Evolutionary conservation across 2,888 invertebrate species (phyloP).

Genomic region (Arenicola marina): DNA sequence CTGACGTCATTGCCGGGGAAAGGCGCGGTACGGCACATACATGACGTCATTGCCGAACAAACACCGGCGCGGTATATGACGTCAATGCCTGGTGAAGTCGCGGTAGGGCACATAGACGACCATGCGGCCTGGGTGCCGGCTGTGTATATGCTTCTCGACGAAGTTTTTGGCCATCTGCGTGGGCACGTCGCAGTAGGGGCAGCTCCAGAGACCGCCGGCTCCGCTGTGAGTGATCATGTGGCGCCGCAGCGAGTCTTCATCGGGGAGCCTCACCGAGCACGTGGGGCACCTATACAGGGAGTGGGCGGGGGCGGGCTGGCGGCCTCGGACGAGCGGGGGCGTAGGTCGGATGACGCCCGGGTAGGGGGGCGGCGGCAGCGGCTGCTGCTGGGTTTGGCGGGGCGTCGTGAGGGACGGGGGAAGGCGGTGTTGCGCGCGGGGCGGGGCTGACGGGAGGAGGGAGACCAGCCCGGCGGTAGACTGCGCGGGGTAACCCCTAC

Average conservation of each 20-base stretch:
- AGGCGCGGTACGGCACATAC: too few species aligned
- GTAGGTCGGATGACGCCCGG: not conserved
- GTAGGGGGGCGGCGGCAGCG: not conserved
- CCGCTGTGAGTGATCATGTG: not conserved
- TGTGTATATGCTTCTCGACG: conserved; percentile 1
- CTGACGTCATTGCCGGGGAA: too few species aligned
- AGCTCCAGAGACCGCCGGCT: too few species aligned
- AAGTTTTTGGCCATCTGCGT: not conserved
- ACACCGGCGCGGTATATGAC: too few species aligned
- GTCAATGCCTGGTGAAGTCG: too few species aligned
- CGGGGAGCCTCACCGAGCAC: not conserved
- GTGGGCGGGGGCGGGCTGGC: not conserved
- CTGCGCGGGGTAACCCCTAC: not conserved
- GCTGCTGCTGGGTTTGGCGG: not conserved
- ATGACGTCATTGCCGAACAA: too few species aligned
- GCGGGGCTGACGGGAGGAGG: too few species aligned
- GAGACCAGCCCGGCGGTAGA: too few species aligned
- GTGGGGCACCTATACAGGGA: not conserved
- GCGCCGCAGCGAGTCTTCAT: not conserved
- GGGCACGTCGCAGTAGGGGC: conserved; percentile 1
- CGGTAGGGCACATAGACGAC: not conserved
- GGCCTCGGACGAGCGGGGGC: not conserved
- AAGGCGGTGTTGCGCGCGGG: too few species aligned
- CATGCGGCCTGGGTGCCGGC: not conserved
- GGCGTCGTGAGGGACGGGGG: not conserved